A percentile compares a stretch with the other conserved stretches of the same genome.
Evolutionary conservation across 2,113 vertebrate genomes (phyloP).

Genomic region (Coptodon rendalli): DNA sequence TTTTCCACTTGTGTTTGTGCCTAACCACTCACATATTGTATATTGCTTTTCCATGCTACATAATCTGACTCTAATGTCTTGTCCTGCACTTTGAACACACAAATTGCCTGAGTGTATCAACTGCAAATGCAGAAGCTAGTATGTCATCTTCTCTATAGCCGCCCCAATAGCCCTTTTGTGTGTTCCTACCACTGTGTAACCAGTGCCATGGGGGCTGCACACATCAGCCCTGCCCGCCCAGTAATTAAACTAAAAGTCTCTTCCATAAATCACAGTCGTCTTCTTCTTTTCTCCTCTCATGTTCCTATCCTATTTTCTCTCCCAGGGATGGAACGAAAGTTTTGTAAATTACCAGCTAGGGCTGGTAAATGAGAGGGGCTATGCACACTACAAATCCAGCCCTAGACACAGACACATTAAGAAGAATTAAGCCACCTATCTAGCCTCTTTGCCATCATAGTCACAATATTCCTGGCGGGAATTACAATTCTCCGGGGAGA

Average conservation of each 20-base stretch:
- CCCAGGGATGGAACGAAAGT: conserved; percentile 33
- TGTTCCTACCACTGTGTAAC: conserved; percentile 25
- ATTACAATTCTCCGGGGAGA: conserved; percentile 10
- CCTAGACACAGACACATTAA: conserved; percentile 27
- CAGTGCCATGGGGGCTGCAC: conserved; percentile 43
- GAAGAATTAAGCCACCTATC: conserved; percentile 50
- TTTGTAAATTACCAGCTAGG: conserved; percentile 55
- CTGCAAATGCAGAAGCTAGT: neutral
- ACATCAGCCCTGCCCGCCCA: conserved; percentile 53
- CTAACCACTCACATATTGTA: neutral
- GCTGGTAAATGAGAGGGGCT: conserved; percentile 16
- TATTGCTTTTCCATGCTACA: neutral
- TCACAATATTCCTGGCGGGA: conserved; percentile 12
- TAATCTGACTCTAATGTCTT: neutral
- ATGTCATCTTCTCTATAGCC: conserved; percentile 3
- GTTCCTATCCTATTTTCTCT: conserved; percentile 24
- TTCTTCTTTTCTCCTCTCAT: conserved; percentile 18
- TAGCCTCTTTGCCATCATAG: neutral
- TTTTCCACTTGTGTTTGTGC: neutral
- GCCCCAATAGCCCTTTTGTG: neutral
- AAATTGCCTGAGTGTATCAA: neutral
- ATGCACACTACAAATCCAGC: neutral
- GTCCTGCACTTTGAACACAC: neutral
- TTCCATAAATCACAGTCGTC: conserved; percentile 68
- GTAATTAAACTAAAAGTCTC: conserved; percentile 77